These are phyloP conservation scores for Drymodes brunneopygia DNA, from an alignment of 2,113 vertebrate species.

Conservation along the genomic window DNA sequence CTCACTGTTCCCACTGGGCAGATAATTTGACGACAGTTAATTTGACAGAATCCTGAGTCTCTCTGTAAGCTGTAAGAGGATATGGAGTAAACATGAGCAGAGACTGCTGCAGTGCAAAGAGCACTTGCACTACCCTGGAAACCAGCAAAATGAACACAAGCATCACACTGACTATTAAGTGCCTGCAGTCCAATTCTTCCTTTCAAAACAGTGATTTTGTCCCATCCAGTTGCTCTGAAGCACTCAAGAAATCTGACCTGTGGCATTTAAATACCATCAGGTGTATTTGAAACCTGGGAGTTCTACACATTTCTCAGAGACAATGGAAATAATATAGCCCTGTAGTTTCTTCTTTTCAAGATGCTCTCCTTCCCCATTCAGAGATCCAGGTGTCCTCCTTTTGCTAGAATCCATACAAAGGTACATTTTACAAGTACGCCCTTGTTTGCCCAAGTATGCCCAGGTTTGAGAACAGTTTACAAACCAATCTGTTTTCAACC, in stretches of 20 bases:
- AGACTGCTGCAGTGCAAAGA: constrained; percentile 1
- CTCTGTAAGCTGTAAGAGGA: not conserved
- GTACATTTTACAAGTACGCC: not conserved
- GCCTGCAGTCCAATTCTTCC: not conserved
- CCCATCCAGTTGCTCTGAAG: not conserved
- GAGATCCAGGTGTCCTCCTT: not conserved
- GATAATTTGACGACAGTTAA: not conserved
- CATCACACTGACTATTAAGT: not conserved
- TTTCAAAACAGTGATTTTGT: not conserved
- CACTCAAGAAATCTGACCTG: not conserved
- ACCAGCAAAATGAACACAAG: not conserved
- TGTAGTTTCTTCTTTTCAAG: not conserved
- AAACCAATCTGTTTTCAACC: not conserved
- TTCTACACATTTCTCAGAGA: not conserved
- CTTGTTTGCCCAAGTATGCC: not conserved
- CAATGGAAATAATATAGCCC: not conserved
- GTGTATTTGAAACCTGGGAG: not conserved
- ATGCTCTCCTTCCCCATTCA: not conserved
- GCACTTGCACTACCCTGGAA: not conserved
- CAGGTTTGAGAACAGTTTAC: not conserved
- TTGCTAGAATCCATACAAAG: not conserved
- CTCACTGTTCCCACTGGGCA: not conserved
- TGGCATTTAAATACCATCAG: not conserved
- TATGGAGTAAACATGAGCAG: not conserved
- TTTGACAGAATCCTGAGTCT: not conserved